phyloP scores from a whole-genome alignment of 2,888 invertebrate genomes.

The Emesis furor region DNA sequence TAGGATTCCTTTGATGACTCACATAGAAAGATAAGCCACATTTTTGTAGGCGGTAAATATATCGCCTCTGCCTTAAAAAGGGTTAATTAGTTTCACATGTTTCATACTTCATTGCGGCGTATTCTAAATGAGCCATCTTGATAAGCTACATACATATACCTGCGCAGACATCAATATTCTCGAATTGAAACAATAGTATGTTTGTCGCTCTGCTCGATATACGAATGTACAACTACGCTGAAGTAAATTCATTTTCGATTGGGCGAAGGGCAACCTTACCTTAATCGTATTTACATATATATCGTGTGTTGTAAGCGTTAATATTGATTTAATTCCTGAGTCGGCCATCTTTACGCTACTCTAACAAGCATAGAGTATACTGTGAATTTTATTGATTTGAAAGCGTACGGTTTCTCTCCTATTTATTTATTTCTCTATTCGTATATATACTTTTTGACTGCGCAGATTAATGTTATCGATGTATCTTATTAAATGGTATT shows the following conservation, averaged over 20 bases:
- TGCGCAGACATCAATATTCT: not conserved
- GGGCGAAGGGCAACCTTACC: not conserved
- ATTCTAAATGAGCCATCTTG: not conserved
- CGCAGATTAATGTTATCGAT: not conserved
- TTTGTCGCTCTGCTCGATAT: not conserved
- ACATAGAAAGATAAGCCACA: too few species aligned
- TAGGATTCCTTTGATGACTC: too few species aligned
- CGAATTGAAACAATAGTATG: not conserved
- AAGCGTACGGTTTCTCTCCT: too few species aligned
- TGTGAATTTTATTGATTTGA: not conserved
- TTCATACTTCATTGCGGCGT: not conserved
- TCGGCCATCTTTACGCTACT: not conserved
- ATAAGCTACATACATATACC: not conserved
- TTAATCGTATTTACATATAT: not conserved
- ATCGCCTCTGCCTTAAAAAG: too few species aligned
- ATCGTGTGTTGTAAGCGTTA: not conserved
- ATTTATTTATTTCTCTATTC: not conserved
- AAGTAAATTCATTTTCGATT: not conserved
- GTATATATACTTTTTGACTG: not conserved
- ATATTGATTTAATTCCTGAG: not conserved
- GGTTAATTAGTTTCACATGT: too few species aligned
- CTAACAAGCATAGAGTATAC: not conserved
- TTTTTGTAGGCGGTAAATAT: too few species aligned
- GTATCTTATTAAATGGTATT: conserved; percentile 70
- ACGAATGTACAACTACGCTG: not conserved